Conservation (phyloP, 1,140 invertebrate genomes). For the Brachionus asplanchnoidis region DNA sequence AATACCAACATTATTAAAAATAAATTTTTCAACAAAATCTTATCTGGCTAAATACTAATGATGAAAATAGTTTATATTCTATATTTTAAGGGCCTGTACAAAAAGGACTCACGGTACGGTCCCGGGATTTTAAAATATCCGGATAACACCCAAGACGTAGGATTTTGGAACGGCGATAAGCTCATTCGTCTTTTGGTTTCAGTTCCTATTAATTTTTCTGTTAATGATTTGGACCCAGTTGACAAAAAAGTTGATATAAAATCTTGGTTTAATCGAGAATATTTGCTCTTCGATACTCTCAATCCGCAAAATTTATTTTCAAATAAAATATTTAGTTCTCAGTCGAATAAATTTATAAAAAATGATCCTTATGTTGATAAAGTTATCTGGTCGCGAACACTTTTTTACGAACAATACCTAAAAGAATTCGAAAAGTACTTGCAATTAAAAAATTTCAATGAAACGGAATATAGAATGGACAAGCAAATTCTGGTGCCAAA, state of each 20-base stretch:
- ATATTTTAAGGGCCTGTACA: slow-evolving; percentile 50
- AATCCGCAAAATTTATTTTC: slow-evolving; percentile 36
- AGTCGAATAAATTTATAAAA: slow-evolving; percentile 37
- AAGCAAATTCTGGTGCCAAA: neutral
- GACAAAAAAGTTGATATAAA: slow-evolving; percentile 48
- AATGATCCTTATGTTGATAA: slow-evolving; percentile 32
- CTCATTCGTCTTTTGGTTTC: slow-evolving; percentile 50
- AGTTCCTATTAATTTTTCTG: slow-evolving; percentile 47
- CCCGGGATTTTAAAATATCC: slow-evolving; percentile 53
- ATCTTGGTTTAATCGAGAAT: slow-evolving; percentile 30
- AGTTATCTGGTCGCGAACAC: neutral
- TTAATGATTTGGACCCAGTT: slow-evolving; percentile 50
- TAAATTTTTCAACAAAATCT: too few relatives aligned
- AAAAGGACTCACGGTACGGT: slow-evolving; percentile 53
- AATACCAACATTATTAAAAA: too few relatives aligned
- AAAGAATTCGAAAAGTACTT: slow-evolving; percentile 38
- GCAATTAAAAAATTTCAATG: slow-evolving; percentile 7
- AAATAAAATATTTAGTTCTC: neutral
- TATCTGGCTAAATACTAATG: too few relatives aligned
- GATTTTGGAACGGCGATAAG: slow-evolving; percentile 52
- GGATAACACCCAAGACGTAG: slow-evolving; percentile 52
- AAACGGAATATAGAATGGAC: neutral
- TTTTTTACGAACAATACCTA: slow-evolving; percentile 4
- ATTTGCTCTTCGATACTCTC: neutral
- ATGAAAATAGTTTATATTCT: neutral